Conservation (phyloP, 2,888 invertebrate genomes). For the Eugnorisma glareosa region DNA sequence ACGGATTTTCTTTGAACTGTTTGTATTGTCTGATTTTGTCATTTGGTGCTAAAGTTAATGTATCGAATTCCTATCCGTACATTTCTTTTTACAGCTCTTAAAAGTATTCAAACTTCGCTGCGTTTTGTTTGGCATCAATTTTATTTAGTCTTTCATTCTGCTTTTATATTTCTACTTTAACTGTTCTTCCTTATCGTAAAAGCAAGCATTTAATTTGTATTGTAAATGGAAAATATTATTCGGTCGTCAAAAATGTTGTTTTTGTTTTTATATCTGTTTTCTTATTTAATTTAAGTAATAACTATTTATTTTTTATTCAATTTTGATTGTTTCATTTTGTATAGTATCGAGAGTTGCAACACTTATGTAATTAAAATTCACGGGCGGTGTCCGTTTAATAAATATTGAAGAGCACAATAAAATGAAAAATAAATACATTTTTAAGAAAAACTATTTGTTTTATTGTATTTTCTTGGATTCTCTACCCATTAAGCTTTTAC, state of each 20-base stretch:
- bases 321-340: conserved; percentile 81
- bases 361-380: conserved; percentile 83
- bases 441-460: conserved; percentile 78
- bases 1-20: conserved; percentile 70
- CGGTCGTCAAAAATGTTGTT: conserved; percentile 73
- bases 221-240: conserved; percentile 67
- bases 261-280: conserved; percentile 69
- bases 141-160: conserved; percentile 59
- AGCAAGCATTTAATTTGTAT: conserved; percentile 55
- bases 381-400: conserved; percentile 83
- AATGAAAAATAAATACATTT: conserved; percentile 90
- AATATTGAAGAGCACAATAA: conserved; percentile 90
- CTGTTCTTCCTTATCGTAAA: conserved; percentile 61
- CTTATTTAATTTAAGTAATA: conserved; percentile 67
- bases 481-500: not conserved
- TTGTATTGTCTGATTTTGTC: conserved; percentile 67
- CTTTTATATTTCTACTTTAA: conserved; percentile 53
- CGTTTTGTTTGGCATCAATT: conserved; percentile 63
- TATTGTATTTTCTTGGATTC: conserved; percentile 32
- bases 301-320: conserved; percentile 83
- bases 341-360: conserved; percentile 80
- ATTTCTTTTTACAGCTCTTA: conserved; percentile 64
- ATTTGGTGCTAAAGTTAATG: conserved; percentile 81
- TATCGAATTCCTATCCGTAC: conserved; percentile 65
- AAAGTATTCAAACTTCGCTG: conserved; percentile 57